A percentile compares a stretch with the other conserved stretches of the same genome.
Conservation (phyloP, 2,113 vertebrate genomes). For the Oncorhynchus gorbuscha region DNA sequence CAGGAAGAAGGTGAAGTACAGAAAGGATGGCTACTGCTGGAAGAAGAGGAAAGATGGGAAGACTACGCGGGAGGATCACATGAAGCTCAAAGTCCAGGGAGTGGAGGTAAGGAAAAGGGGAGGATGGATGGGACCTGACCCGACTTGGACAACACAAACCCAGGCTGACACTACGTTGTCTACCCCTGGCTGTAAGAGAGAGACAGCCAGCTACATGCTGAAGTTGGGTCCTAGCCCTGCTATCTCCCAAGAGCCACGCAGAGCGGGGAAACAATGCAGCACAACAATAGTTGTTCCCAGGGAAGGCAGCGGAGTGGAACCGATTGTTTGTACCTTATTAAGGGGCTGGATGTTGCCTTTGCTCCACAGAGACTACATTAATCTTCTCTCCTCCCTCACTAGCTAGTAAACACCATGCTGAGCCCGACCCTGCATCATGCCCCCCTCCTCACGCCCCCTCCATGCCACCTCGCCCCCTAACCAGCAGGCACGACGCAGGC, state of each 20-base stretch:
- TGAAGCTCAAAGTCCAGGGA: slow-evolving; percentile 99
- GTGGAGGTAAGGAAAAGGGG: slow-evolving; percentile 87
- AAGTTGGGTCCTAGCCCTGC: slow-evolving; percentile 28
- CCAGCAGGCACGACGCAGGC: not conserved
- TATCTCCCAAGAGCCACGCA: slow-evolving; percentile 63
- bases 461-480: slow-evolving; percentile 27
- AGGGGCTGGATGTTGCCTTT: slow-evolving; percentile 79
- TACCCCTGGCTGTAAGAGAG: slow-evolving; percentile 65
- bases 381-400: slow-evolving; percentile 64
- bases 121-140: slow-evolving; percentile 28
- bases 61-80: slow-evolving; percentile 98
- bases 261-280: slow-evolving; percentile 66
- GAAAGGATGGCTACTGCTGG: slow-evolving; percentile 99
- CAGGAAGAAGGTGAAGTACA: slow-evolving; percentile 99
- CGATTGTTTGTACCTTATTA: slow-evolving; percentile 65
- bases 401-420: slow-evolving; percentile 46
- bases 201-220: slow-evolving; percentile 61
- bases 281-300: slow-evolving; percentile 79
- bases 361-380: slow-evolving; percentile 79
- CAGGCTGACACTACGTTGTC: slow-evolving; percentile 11
- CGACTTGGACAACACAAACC: slow-evolving; percentile 57
- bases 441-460: slow-evolving; percentile 29
- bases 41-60: slow-evolving; percentile 99
- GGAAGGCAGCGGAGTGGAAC: slow-evolving; percentile 75
- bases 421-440: slow-evolving; percentile 52